A percentile compares a stretch with the other conserved stretches of the same genome.
phyloP scores from a whole-genome alignment of 2,113 vertebrate species.

The Sceloporus undulatus region DNA sequence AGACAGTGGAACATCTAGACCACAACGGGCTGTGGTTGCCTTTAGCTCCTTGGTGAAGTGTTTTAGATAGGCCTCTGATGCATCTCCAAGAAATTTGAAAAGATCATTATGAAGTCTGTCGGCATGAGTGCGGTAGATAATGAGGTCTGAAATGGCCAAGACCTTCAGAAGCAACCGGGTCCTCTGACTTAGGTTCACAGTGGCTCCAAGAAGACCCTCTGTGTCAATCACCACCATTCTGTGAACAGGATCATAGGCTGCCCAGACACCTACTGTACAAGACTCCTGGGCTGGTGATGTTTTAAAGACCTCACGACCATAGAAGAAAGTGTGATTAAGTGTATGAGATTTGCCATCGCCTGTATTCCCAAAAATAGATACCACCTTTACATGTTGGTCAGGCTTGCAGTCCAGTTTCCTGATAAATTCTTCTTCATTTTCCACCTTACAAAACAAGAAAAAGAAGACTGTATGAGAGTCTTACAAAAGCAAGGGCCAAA shows the following conservation, averaged over 20 bases:
- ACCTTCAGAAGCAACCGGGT: conserved; percentile 97
- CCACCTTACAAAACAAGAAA: conserved; percentile 81
- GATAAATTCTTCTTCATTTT: conserved; percentile 92
- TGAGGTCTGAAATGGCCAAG: conserved; percentile 93
- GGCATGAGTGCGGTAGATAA: conserved; percentile 97
- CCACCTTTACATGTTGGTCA: conserved; percentile 96
- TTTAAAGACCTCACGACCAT: conserved; percentile 96
- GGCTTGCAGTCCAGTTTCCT: conserved; percentile 87
- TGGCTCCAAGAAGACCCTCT: conserved; percentile 94
- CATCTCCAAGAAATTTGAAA: conserved; percentile 98
- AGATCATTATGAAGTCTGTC: conserved; percentile 98
- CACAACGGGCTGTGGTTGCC: conserved; percentile 95
- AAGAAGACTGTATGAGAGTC: background rate
- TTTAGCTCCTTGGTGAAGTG: conserved; percentile 97
- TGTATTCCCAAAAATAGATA: conserved; percentile 98
- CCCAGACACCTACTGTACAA: conserved; percentile 98
- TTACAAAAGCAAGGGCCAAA: background rate
- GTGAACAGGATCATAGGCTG: conserved; percentile 93
- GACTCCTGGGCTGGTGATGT: conserved; percentile 97
- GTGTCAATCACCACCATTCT: conserved; percentile 94
- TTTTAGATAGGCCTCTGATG: conserved; percentile 97
- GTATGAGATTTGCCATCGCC: conserved; percentile 99
- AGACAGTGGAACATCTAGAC: conserved; percentile 95
- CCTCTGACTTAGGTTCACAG: conserved; percentile 93
- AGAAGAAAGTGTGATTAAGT: conserved; percentile 97